phyloP scores from a whole-genome alignment of 2,113 vertebrate genomes.

The Daboia siamensis region DNA sequence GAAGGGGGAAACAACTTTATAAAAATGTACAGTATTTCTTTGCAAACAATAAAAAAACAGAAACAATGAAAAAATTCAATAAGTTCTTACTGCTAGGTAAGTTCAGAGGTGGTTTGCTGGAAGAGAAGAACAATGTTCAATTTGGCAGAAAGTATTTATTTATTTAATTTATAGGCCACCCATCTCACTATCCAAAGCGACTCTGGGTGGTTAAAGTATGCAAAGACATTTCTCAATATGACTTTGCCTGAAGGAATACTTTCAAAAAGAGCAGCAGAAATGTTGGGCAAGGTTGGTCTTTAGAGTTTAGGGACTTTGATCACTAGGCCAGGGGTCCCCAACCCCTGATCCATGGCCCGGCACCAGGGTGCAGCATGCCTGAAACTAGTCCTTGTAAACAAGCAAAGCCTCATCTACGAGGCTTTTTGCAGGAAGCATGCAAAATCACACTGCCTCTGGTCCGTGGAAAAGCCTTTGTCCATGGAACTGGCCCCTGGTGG shows the following conservation, averaged over 20 bases:
- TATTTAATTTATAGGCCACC: background rate
- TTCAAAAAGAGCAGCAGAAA: background rate
- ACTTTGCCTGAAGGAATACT: conserved; percentile 1
- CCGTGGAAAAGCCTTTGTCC: too few relatives aligned
- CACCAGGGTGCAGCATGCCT: too few relatives aligned
- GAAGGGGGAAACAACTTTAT: conserved; percentile 27
- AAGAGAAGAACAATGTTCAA: background rate
- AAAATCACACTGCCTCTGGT: too few relatives aligned
- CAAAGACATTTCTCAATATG: conserved; percentile 26
- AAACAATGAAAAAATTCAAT: conserved; percentile 15
- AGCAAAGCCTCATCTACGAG: too few relatives aligned
- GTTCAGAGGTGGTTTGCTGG: background rate
- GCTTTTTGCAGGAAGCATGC: too few relatives aligned
- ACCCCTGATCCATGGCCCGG: too few relatives aligned
- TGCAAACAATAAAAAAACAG: conserved; percentile 36
- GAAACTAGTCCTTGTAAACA: too few relatives aligned
- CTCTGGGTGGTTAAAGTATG: background rate
- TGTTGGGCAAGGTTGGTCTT: background rate
- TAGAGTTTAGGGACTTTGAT: background rate
- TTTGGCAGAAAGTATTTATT: background rate
- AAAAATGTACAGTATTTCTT: conserved; percentile 41
- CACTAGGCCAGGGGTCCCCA: background rate
- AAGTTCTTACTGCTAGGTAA: background rate
- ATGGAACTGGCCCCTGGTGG: too few relatives aligned
- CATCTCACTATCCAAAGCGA: background rate